Evolutionary conservation across 2,113 vertebrate species (phyloP).

Genomic region (Pipa parva): DNA sequence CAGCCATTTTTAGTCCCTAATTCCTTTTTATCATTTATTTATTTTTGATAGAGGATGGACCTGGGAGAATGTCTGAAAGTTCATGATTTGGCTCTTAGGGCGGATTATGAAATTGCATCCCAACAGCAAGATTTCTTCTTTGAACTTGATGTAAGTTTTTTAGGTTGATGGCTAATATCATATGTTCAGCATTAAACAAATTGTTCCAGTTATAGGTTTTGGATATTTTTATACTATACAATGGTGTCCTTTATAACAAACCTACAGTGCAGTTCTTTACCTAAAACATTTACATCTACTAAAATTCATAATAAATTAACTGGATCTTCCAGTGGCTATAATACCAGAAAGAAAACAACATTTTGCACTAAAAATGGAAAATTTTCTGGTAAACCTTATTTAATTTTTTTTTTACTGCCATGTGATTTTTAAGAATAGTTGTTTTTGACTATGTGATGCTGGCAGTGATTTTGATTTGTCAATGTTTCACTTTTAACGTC

Average conservation of each 20-base stretch:
- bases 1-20: too few species aligned
- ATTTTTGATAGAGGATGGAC: constrained; percentile 91
- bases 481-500: too few species aligned
- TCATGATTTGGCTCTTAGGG: constrained; percentile 92
- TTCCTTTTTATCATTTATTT: constrained; percentile 32
- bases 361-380: background rate
- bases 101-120: constrained; percentile 96
- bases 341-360: background rate
- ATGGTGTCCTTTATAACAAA: too few species aligned
- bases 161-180: constrained; percentile 29
- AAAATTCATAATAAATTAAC: too few species aligned
- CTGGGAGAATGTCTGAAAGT: constrained; percentile 96
- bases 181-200: background rate
- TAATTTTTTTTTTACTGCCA: too few species aligned
- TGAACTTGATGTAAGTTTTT: constrained; percentile 89
- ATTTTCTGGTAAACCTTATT: background rate
- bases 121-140: constrained; percentile 98
- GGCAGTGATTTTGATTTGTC: too few species aligned
- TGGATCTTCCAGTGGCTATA: constrained; percentile 30
- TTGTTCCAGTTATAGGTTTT: background rate
- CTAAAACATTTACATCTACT: too few species aligned
- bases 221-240: too few species aligned
- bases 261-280: too few species aligned
- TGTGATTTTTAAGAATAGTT: too few species aligned
- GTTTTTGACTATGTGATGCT: too few species aligned